A percentile compares a stretch with the other conserved stretches of the same genome.
These are phyloP conservation scores for Laupala kohalensis DNA, from an alignment of 1,140 invertebrate species.

Conservation along the genomic window DNA sequence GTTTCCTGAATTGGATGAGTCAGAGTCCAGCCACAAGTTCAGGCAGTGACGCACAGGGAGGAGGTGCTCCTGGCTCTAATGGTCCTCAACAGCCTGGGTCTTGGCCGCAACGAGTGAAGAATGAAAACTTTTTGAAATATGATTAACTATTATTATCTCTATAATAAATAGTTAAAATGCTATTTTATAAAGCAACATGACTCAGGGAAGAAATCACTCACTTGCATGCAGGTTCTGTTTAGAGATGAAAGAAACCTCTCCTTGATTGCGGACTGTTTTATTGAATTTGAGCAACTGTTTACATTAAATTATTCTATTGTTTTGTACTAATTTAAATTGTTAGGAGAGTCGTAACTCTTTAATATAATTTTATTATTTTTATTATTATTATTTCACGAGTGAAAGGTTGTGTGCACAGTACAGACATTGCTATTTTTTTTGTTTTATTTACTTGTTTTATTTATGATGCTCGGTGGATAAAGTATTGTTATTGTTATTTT, in stretches of 20 bases:
- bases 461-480: background rate
- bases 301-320: background rate
- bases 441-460: background rate
- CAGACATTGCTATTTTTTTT: background rate
- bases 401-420: background rate
- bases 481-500: background rate
- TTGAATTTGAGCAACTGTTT: background rate
- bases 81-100: conserved; percentile 33
- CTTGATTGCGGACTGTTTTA: background rate
- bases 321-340: background rate
- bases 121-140: conserved; percentile 37
- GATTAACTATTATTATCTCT: conserved; percentile 21
- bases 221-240: background rate
- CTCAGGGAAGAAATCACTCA: background rate
- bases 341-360: background rate
- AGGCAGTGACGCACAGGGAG: conserved; percentile 14
- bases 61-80: conserved; percentile 27
- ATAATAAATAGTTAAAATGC: background rate
- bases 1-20: conserved; percentile 42
- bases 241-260: background rate
- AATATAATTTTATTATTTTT: background rate
- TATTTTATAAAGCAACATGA: background rate
- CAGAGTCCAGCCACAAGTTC: conserved; percentile 32
- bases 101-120: conserved; percentile 38
- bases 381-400: background rate